Percentiles rank a stretch among this genome's conserved stretches.
Conservation (phyloP, 2,888 invertebrate species). For the Drosophila paranaensis region DNA sequence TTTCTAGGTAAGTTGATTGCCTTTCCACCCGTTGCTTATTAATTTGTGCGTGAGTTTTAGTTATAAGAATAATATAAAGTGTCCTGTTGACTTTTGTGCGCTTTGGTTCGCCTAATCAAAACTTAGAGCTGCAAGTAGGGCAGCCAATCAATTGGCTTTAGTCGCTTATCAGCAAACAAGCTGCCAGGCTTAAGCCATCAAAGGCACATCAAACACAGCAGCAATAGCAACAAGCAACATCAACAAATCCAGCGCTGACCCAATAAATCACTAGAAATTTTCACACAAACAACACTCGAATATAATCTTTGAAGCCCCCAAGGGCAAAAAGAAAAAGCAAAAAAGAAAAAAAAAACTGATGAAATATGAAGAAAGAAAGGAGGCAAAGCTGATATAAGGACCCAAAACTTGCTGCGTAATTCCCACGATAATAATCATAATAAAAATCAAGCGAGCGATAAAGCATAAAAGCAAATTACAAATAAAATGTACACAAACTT, state of each 20-base stretch:
- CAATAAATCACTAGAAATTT: constrained; percentile 69
- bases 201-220: constrained; percentile 41
- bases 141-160: constrained; percentile 48
- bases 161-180: constrained; percentile 31
- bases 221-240: constrained; percentile 10
- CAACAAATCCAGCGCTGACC: constrained; percentile 46
- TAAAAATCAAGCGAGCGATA: constrained; percentile 77
- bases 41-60: constrained; percentile 60
- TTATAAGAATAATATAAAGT: constrained; percentile 39
- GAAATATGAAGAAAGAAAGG: not conserved
- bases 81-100: constrained; percentile 3
- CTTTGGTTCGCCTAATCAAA: constrained; percentile 29
- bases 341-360: not conserved
- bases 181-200: constrained; percentile 49
- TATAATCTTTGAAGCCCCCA: constrained; percentile 21
- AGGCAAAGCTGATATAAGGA: constrained; percentile 29
- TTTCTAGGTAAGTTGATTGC: constrained; percentile 64
- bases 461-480: constrained; percentile 78
- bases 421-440: constrained; percentile 78
- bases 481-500: constrained; percentile 54
- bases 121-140: constrained; percentile 20
- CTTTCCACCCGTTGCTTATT: not conserved
- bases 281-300: constrained; percentile 42
- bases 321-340: constrained; percentile 13
- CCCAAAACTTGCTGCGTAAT: constrained; percentile 62